Conservation (phyloP, 2,888 invertebrate species). For the Lamellibrachia satsuma region DNA sequence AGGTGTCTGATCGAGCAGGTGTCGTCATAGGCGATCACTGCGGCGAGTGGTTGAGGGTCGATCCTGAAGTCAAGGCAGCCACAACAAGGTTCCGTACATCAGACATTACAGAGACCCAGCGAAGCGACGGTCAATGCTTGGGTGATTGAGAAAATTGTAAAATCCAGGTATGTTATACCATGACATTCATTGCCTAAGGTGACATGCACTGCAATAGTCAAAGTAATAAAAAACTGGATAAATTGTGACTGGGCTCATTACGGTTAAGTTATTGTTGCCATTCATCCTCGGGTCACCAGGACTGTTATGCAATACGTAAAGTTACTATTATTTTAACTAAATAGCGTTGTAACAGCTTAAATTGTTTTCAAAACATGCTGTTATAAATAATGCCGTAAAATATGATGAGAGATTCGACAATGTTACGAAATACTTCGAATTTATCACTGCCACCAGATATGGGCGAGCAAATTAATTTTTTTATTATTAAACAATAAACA, state of each 20-base stretch:
- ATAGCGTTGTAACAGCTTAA: too few species aligned
- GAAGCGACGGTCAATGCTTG: neutral
- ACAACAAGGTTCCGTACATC: neutral
- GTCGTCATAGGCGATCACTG: neutral
- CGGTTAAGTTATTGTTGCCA: neutral
- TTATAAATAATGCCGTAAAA: too few species aligned
- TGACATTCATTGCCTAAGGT: neutral
- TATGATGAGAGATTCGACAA: too few species aligned
- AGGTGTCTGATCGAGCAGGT: slow-evolving; percentile 8
- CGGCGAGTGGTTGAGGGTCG: neutral
- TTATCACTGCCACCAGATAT: neutral
- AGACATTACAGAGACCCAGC: neutral
- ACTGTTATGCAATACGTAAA: too few species aligned
- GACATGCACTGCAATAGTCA: neutral
- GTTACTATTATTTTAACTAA: too few species aligned
- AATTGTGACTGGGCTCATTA: neutral
- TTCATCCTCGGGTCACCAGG: too few species aligned
- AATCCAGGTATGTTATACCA: neutral
- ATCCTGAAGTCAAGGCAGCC: neutral
- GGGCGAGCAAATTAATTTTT: too few species aligned
- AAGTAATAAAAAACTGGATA: neutral
- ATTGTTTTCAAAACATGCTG: too few species aligned
- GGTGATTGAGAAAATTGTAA: neutral
- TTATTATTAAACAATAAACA: too few species aligned
- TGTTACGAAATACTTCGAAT: neutral